These are phyloP conservation scores for Diprion similis DNA, from an alignment of 1,140 invertebrate genomes.

Conservation along the genomic window DNA sequence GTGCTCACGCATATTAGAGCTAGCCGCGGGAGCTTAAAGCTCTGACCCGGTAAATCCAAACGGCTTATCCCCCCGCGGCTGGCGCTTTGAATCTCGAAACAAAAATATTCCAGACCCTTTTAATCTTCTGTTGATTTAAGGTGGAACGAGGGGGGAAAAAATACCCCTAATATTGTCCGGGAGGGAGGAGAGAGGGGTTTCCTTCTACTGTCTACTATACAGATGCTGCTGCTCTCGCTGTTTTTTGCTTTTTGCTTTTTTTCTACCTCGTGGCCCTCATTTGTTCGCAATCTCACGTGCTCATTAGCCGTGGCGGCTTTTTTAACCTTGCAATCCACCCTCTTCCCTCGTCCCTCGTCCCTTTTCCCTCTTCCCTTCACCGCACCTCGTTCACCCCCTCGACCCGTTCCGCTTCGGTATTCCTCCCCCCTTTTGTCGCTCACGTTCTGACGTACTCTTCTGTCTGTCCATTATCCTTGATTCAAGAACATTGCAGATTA, in stretches of 20 bases:
- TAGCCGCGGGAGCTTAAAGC: too few relatives aligned
- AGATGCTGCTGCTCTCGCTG: neutral
- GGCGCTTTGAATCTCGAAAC: constrained; percentile 1
- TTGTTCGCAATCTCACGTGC: constrained; percentile 14
- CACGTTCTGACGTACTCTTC: neutral
- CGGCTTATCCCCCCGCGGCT: neutral
- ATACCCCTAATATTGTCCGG: neutral
- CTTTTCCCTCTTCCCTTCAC: neutral
- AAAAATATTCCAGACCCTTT: constrained; percentile 1
- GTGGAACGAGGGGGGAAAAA: neutral
- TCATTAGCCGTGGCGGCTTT: constrained; percentile 11
- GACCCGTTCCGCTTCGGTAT: neutral
- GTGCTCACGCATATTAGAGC: neutral
- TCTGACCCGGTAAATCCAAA: neutral
- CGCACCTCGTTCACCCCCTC: neutral
- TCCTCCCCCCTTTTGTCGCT: neutral
- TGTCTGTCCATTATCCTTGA: neutral
- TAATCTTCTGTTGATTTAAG: neutral
- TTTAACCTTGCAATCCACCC: constrained; percentile 9
- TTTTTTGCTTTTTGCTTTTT: neutral
- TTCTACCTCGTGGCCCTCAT: neutral
- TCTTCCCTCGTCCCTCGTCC: neutral
- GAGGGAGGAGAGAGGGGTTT: neutral
- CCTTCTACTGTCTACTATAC: neutral
- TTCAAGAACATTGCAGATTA: neutral